These are phyloP conservation scores for Bombus picipes DNA, from an alignment of 1,140 invertebrate species.

Conservation along the genomic window DNA sequence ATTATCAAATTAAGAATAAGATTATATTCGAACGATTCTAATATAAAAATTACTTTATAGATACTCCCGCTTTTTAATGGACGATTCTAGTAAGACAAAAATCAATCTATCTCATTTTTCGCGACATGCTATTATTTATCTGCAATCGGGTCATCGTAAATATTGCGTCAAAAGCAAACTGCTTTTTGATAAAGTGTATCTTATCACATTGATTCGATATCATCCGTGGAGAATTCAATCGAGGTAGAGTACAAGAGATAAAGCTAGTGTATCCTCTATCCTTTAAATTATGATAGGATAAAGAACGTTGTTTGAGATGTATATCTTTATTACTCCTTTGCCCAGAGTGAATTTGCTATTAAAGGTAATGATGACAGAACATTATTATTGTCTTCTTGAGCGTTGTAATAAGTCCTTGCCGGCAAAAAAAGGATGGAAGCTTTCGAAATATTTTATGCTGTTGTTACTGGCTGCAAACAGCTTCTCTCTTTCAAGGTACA, in stretches of 20 bases:
- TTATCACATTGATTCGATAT: conserved; percentile 56
- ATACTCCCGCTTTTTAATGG: neutral
- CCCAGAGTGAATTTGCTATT: neutral
- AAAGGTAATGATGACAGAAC: conserved; percentile 3
- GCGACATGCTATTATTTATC: conserved; percentile 9
- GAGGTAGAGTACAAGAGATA: conserved; percentile 38
- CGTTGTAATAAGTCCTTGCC: no score
- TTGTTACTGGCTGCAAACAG: neutral
- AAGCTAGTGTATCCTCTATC: neutral
- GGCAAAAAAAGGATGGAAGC: neutral
- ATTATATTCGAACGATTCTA: neutral
- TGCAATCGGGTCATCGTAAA: conserved; percentile 1
- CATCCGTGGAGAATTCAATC: conserved; percentile 47
- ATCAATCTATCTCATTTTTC: neutral
- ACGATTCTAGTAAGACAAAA: neutral
- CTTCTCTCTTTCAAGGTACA: neutral
- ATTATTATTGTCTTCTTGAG: no score
- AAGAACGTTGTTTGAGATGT: neutral
- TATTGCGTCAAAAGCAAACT: conserved; percentile 33
- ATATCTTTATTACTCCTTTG: neutral
- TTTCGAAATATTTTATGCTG: neutral
- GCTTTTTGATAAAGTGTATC: conserved; percentile 54
- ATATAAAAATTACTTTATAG: neutral
- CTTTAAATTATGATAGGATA: neutral
- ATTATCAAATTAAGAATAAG: neutral